Conservation (phyloP, 2,888 invertebrate genomes). For the Eilema sororculum region DNA sequence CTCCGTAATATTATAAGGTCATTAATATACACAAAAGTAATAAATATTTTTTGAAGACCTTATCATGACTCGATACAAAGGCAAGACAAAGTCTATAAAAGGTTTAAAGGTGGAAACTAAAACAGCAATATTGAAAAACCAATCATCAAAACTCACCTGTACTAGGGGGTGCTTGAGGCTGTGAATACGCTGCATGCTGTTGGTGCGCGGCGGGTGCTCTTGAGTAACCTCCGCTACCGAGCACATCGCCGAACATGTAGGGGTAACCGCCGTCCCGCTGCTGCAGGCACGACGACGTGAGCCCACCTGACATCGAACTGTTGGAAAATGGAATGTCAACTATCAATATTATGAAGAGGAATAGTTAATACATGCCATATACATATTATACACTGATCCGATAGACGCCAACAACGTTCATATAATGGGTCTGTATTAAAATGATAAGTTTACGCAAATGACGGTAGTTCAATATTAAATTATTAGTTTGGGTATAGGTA, state of each 20-base stretch:
- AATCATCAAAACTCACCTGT: slow-evolving; percentile 85
- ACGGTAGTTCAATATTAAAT: background rate
- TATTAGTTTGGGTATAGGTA: too few relatives aligned
- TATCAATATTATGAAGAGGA: background rate
- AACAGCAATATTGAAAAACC: background rate
- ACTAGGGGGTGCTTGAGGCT: slow-evolving; percentile 85
- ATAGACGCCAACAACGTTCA: background rate
- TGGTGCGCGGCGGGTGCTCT: slow-evolving; percentile 92
- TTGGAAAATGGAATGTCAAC: slow-evolving; percentile 12
- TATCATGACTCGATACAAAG: background rate
- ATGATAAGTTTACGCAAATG: background rate
- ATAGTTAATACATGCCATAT: too few relatives aligned
- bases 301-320: slow-evolving; percentile 95
- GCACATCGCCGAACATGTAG: slow-evolving; percentile 96
- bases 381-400: too few relatives aligned
- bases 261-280: slow-evolving; percentile 94
- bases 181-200: slow-evolving; percentile 89
- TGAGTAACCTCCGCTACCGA: slow-evolving; percentile 91
- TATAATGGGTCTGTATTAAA: background rate
- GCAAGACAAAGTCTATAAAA: background rate
- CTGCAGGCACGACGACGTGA: slow-evolving; percentile 94
- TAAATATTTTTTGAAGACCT: too few relatives aligned
- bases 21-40: too few relatives aligned
- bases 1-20: too few relatives aligned
- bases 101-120: background rate